Percentiles rank a stretch among this genome's conserved stretches.
These are phyloP conservation scores for Sandelia bainsii DNA, from an alignment of 2,797 vertebrate genomes.

Conservation along the genomic window DNA sequence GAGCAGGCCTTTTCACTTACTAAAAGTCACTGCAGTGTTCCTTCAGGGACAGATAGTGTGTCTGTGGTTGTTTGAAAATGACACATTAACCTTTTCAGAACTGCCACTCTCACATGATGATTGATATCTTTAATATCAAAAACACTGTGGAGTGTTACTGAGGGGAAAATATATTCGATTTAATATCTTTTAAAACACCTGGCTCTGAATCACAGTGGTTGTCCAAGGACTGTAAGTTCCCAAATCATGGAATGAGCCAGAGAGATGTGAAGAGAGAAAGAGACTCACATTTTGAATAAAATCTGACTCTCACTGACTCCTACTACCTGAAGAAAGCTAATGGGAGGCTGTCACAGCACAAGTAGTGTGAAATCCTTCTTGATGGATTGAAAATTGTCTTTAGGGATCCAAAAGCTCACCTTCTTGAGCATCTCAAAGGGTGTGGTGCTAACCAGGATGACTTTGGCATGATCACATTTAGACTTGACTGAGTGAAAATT, in stretches of 20 bases:
- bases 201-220: slow-evolving; percentile 37
- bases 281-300: slow-evolving; percentile 45
- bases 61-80: slow-evolving; percentile 36
- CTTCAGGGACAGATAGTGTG: slow-evolving; percentile 4
- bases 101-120: slow-evolving; percentile 46
- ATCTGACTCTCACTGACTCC: slow-evolving; percentile 40
- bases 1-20: slow-evolving; percentile 13
- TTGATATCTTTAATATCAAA: slow-evolving; percentile 66
- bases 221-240: slow-evolving; percentile 32
- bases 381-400: slow-evolving; percentile 79
- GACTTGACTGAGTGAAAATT: slow-evolving; percentile 71
- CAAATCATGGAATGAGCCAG: slow-evolving; percentile 50
- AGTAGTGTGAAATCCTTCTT: slow-evolving; percentile 78
- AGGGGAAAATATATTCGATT: slow-evolving; percentile 51
- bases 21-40: slow-evolving; percentile 22
- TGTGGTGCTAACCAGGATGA: slow-evolving; percentile 70
- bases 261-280: slow-evolving; percentile 28
- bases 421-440: slow-evolving; percentile 71
- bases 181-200: slow-evolving; percentile 58
- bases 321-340: slow-evolving; percentile 60
- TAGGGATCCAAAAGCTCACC: slow-evolving; percentile 59
- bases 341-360: slow-evolving; percentile 59
- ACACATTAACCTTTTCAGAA: slow-evolving; percentile 56
- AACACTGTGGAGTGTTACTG: slow-evolving; percentile 36
- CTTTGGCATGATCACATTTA: slow-evolving; percentile 76